A percentile compares a stretch with the other conserved stretches of the same genome.
These are phyloP conservation scores for Lydus trimaculatus DNA, from an alignment of 2,888 invertebrate species.

Conservation along the genomic window DNA sequence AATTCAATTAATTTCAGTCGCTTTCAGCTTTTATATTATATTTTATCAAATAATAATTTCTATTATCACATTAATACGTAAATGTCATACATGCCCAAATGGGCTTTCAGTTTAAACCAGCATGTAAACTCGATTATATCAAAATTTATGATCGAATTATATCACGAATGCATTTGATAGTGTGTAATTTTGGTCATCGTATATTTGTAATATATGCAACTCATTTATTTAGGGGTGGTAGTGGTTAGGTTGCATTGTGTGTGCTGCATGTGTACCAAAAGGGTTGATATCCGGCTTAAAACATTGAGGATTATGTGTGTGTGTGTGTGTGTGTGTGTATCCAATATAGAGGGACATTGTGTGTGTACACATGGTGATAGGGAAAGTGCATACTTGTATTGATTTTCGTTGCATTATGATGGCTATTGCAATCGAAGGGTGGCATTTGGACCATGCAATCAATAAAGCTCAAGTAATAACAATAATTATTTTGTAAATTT, in stretches of 20 bases:
- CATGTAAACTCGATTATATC: conserved; percentile 29
- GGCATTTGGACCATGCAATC: conserved; percentile 20
- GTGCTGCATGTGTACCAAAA: conserved; percentile 36
- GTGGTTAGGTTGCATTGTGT: neutral
- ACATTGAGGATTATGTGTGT: conserved; percentile 26
- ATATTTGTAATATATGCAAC: conserved; percentile 28
- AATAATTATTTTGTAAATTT: neutral
- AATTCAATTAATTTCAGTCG: neutral
- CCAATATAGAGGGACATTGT: conserved; percentile 11
- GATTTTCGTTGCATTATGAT: conserved; percentile 27
- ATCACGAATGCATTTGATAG: conserved; percentile 26
- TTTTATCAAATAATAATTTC: neutral
- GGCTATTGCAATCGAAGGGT: conserved; percentile 18
- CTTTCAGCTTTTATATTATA: neutral
- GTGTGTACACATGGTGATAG: conserved; percentile 22
- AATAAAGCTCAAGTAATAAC: conserved; percentile 14
- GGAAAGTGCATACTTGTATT: conserved; percentile 32
- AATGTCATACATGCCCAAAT: neutral
- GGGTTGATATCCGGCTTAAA: conserved; percentile 35
- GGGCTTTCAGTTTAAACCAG: conserved; percentile 27
- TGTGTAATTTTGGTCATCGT: conserved; percentile 28
- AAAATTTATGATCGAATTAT: conserved; percentile 32
- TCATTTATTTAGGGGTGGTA: conserved; percentile 25
- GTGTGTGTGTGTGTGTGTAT: conserved; percentile 22
- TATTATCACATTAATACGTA: neutral